Conservation (phyloP, 2,888 invertebrate genomes). For the Myathropa florea region DNA sequence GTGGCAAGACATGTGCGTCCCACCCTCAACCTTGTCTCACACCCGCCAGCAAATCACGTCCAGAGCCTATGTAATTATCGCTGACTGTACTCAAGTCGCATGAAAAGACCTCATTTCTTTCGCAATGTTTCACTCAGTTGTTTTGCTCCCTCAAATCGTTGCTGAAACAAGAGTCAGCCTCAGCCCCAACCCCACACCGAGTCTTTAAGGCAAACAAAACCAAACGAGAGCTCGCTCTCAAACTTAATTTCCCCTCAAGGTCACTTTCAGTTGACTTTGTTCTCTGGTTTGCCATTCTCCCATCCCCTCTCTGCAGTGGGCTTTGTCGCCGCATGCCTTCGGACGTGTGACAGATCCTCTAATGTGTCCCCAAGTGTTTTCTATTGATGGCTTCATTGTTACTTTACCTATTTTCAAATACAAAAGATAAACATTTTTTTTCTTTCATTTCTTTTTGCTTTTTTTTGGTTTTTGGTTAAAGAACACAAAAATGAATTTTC, state of each 20-base stretch:
- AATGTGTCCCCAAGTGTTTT: slow-evolving; percentile 35
- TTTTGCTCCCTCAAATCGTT: background rate
- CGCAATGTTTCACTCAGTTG: background rate
- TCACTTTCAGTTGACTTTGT: slow-evolving; percentile 43
- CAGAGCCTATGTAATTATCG: background rate
- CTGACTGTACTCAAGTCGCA: background rate
- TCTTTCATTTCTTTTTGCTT: background rate
- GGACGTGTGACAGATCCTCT: slow-evolving; percentile 13
- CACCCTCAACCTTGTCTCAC: background rate
- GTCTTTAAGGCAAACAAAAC: background rate
- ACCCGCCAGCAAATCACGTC: background rate
- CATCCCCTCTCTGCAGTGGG: background rate
- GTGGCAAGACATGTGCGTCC: background rate
- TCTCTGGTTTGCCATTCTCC: background rate
- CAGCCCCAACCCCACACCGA: background rate
- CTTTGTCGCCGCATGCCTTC: background rate
- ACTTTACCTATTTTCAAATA: slow-evolving; percentile 1
- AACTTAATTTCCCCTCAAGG: slow-evolving; percentile 13
- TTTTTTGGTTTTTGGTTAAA: no score
- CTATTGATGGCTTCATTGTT: slow-evolving; percentile 13
- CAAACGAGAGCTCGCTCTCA: background rate
- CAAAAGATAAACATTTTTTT: slow-evolving; percentile 9
- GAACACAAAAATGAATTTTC: background rate
- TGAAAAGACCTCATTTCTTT: background rate
- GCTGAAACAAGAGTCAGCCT: no score